Evolutionary conservation across 2,888 invertebrate species (phyloP), one percentile per base, ranked within the genome.

Genomic region (Sialis fuliginosa): DNA sequence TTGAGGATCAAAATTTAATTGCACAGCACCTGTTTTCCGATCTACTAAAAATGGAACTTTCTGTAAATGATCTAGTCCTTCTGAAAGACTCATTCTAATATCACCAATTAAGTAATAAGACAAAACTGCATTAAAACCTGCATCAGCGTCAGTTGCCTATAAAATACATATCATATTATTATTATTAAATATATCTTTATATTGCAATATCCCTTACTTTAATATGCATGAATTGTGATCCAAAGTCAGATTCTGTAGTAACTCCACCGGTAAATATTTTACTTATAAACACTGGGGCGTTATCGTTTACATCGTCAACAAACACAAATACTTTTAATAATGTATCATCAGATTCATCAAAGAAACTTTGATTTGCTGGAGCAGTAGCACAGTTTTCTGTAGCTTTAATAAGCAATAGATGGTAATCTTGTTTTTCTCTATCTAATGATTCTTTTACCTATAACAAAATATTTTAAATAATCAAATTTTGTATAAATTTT

Each of bases 1-100:
- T 62, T 93, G 92, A 1, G 95, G 95, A 67, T 93, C 93, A 60
- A 95, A 93, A 65, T 95, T 93, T 5, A 96, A 70, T 49, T 79
- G 77, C 30, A 96, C 78, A 1, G 81, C 81, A 1, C 92, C 91
- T 0, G 85, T 82, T n/a, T 81, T 75, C 39, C 68, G 68, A 56
- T 93, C 81, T 2, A 91, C 79, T 6, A 90, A 66, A 65, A 93
- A 93, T 0, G 91, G 89, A 1, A 81, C 73, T 31, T 79, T 74
- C 35, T 80, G 78, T 45, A 91, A 70, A 58, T 81, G 81, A 49
- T 90, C 90, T 54, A 91, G 65, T 0, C 89, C 90, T 63, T 90
- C 90, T 0, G 87, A 81, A 7, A 91, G 63, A 0, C 87, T 88
- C 70, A 84, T 81, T 54, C 84, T 79, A 12, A 88, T 81, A 12